A percentile compares a stretch with the other conserved stretches of the same genome.
Conservation (phyloP, 2,113 vertebrate genomes). For the Eidolon helvum region DNA sequence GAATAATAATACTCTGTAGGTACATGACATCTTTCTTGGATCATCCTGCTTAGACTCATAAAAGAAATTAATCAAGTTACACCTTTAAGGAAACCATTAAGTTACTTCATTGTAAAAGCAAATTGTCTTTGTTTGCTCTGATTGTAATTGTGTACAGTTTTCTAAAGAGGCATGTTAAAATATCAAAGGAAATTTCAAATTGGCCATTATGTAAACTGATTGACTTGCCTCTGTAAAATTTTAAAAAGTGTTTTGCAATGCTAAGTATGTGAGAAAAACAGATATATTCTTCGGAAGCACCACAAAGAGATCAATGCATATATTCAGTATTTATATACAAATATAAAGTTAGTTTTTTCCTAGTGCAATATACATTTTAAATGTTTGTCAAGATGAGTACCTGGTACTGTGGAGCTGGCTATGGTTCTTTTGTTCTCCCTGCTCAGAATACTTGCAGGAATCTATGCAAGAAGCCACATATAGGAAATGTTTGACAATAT, state of each 20-base stretch:
- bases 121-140: conserved; percentile 64
- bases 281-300: neutral
- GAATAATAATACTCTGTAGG: conserved; percentile 60
- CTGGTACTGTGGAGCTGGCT: neutral
- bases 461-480: neutral
- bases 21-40: conserved; percentile 54
- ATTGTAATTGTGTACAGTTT: conserved; percentile 51
- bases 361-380: neutral
- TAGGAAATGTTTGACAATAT: neutral
- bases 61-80: conserved; percentile 72
- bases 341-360: neutral
- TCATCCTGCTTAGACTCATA: conserved; percentile 57
- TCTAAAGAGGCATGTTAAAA: conserved; percentile 48
- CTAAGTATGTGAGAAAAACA: neutral
- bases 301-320: neutral
- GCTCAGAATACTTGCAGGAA: neutral
- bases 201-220: conserved; percentile 18
- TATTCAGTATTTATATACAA: neutral
- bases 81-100: conserved; percentile 69
- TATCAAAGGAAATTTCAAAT: conserved; percentile 50
- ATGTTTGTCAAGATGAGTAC: neutral
- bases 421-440: neutral
- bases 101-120: conserved; percentile 40
- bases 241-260: neutral
- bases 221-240: neutral